phyloP scores from a whole-genome alignment of 2,113 vertebrate genomes.

The Oncorhynchus keta region DNA sequence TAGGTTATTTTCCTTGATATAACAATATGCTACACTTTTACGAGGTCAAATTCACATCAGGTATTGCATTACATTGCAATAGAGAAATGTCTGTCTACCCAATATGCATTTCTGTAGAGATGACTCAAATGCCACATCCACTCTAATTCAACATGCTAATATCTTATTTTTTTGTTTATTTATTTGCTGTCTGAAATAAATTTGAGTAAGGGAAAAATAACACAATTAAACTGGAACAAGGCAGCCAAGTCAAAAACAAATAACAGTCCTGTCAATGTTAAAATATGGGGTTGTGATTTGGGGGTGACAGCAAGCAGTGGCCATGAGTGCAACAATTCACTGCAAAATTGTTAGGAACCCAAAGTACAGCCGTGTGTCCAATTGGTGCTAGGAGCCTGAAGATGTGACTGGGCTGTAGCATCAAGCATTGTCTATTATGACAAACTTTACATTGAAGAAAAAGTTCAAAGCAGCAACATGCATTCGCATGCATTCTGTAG shows the following conservation, averaged over 20 bases:
- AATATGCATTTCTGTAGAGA: not conserved
- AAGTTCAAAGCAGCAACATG: not conserved
- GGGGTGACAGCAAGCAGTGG: not conserved
- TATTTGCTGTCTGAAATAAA: not conserved
- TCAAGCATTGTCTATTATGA: not conserved
- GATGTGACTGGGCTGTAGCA: not conserved
- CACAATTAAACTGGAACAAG: not conserved
- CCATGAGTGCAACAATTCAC: not conserved
- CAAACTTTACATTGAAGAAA: not conserved
- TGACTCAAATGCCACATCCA: not conserved
- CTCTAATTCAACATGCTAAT: not conserved
- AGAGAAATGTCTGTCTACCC: not conserved
- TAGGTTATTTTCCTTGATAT: no score
- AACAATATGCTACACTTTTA: no score
- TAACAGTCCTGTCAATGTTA: not conserved
- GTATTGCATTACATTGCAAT: not conserved
- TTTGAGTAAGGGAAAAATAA: not conserved
- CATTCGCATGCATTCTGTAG: not conserved
- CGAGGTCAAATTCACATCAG: not conserved
- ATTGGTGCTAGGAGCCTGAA: not conserved
- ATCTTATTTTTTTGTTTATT: not conserved
- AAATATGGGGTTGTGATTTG: not conserved
- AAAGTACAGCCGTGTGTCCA: not conserved
- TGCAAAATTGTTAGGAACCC: not conserved
- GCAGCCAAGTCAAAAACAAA: not conserved